Evolutionary conservation across 35 echinoderm and acorn worm species (phyloP).

Genomic region (Heliocidaris erythrogramma): DNA sequence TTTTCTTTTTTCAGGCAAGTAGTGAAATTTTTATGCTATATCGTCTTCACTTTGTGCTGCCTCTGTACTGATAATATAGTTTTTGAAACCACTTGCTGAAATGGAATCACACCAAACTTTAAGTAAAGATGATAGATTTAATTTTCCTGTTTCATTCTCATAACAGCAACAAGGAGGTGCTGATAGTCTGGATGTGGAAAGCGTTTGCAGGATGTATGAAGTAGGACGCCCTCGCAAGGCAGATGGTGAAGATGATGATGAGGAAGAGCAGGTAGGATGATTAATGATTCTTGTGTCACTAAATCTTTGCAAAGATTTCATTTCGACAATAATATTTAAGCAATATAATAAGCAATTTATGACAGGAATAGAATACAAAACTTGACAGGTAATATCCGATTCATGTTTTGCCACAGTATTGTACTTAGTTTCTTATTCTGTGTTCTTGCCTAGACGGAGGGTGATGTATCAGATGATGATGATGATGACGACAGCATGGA

Average conservation of each 20-base stretch:
- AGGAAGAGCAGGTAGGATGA: slow-evolving; percentile 67
- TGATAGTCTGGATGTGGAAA: slow-evolving; percentile 75
- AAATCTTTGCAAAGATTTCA: not conserved
- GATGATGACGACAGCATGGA: slow-evolving; percentile 53
- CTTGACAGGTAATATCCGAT: not conserved
- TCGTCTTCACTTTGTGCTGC: too few relatives aligned
- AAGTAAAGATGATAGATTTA: too few relatives aligned
- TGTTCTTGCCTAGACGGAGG: not conserved
- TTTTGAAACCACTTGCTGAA: too few relatives aligned
- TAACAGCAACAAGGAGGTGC: slow-evolving; percentile 82
- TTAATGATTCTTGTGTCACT: not conserved
- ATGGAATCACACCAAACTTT: too few relatives aligned
- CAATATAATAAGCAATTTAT: too few relatives aligned
- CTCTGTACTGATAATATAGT: too few relatives aligned
- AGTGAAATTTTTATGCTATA: too few relatives aligned
- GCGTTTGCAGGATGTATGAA: slow-evolving; percentile 91
- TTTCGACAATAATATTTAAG: not conserved
- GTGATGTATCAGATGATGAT: slow-evolving; percentile 46
- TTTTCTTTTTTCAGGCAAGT: too few relatives aligned
- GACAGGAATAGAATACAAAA: not conserved
- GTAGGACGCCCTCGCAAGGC: slow-evolving; percentile 81
- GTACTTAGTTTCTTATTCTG: not conserved
- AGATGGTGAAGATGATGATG: slow-evolving; percentile 91
- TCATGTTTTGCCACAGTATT: too few relatives aligned
- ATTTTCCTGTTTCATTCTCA: not conserved